phyloP scores from a whole-genome alignment of 30 jellyfish, hydroid and myxozoan species.

The Hydractinia symbiolongicarpus region DNA sequence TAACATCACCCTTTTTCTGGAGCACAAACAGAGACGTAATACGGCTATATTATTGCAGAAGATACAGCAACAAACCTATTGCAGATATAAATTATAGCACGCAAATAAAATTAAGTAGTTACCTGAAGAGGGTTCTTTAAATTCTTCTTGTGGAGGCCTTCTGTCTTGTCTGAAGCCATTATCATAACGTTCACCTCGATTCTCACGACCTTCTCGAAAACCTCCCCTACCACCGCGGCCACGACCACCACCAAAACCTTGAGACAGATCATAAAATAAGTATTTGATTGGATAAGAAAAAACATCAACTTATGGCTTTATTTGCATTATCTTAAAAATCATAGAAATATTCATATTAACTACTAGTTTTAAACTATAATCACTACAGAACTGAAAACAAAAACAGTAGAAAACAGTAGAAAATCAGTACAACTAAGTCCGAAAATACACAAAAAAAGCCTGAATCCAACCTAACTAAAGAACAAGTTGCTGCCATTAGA shows the following conservation, averaged over 20 bases:
- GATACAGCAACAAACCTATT: not conserved
- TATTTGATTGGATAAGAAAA: not conserved
- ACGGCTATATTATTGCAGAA: too few relatives aligned
- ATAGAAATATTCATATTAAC: not conserved
- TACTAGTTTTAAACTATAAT: not conserved
- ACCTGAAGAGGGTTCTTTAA: constrained; percentile 89
- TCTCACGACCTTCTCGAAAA: constrained; percentile 37
- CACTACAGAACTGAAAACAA: not conserved
- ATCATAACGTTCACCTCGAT: constrained; percentile 30
- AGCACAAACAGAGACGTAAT: too few relatives aligned
- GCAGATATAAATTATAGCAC: too few relatives aligned
- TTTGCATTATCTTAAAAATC: not conserved
- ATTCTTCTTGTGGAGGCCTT: constrained; percentile 58
- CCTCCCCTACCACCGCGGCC: constrained; percentile 52
- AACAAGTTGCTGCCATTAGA: too few relatives aligned
- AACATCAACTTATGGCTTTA: too few relatives aligned
- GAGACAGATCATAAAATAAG: not conserved
- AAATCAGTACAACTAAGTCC: too few relatives aligned
- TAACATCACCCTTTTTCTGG: too few relatives aligned
- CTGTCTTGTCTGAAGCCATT: constrained; percentile 54
- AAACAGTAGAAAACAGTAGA: not conserved
- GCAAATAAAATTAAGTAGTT: not conserved
- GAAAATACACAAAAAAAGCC: too few relatives aligned
- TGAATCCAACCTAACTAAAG: too few relatives aligned
- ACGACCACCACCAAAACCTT: constrained; percentile 37